Conservation (phyloP, 2,888 invertebrate genomes). For the Cataglyphis cursor region DNA sequence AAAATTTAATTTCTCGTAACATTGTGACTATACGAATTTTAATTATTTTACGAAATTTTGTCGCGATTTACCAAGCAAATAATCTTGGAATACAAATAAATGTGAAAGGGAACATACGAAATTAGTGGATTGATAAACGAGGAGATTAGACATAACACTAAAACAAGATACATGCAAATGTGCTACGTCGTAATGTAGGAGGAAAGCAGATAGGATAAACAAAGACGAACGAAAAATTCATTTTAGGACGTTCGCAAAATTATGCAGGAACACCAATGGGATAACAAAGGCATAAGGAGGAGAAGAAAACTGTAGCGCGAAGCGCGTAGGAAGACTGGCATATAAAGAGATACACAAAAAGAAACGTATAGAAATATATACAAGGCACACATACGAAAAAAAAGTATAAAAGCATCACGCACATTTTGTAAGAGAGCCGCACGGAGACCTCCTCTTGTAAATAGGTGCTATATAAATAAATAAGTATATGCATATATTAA, state of each 20-base stretch:
- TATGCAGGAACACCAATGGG: conserved; percentile 11
- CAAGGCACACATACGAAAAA: background rate
- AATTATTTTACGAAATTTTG: conserved; percentile 22
- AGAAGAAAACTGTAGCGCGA: background rate
- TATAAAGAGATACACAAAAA: conserved; percentile 21
- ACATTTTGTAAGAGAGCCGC: conserved; percentile 68
- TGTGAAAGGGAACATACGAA: background rate
- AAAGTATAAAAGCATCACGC: conserved; percentile 49
- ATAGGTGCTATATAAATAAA: conserved; percentile 84
- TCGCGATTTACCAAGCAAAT: background rate
- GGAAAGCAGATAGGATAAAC: conserved; percentile 13
- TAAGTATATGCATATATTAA: conserved; percentile 73
- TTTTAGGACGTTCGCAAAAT: conserved; percentile 23
- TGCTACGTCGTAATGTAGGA: conserved; percentile 17
- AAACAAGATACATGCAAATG: conserved; percentile 24
- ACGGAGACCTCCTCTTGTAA: conserved; percentile 82
- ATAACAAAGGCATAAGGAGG: conserved; percentile 2
- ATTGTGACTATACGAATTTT: conserved; percentile 7
- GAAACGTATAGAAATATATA: conserved; percentile 31
- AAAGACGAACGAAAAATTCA: conserved; percentile 2
- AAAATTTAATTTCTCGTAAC: background rate
- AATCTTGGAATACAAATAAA: conserved; percentile 3
- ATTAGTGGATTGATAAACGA: background rate
- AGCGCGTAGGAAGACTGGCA: conserved; percentile 32
- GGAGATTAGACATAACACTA: conserved; percentile 2